Conservation (phyloP, 2,113 vertebrate genomes). For the Charina bottae region DNA sequence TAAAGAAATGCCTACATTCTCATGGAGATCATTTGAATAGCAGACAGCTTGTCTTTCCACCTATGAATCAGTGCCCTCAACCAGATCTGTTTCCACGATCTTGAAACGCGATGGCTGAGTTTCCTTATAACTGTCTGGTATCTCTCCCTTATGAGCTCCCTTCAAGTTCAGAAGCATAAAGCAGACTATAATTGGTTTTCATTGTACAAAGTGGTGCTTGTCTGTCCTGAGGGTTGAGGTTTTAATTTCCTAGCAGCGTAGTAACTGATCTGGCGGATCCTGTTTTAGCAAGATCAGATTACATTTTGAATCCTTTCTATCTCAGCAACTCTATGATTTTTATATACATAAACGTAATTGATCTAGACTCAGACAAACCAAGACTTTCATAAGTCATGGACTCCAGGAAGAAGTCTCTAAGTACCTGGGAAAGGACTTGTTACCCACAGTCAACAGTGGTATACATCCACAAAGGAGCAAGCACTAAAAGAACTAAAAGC, state of each 20-base stretch:
- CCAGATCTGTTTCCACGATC: neutral
- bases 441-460: neutral
- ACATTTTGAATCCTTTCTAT: neutral
- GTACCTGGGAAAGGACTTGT: slow-evolving; percentile 1
- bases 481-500: neutral
- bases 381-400: neutral
- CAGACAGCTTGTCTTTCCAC: slow-evolving; percentile 30
- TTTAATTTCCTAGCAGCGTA: slow-evolving; percentile 17
- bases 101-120: slow-evolving; percentile 2
- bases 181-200: slow-evolving; percentile 2
- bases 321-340: slow-evolving; percentile 10
- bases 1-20: neutral
- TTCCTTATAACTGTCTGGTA: slow-evolving; percentile 15
- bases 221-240: slow-evolving; percentile 25
- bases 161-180: slow-evolving; percentile 1
- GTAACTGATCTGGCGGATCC: slow-evolving; percentile 16
- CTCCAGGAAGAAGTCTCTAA: neutral
- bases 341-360: slow-evolving; percentile 4
- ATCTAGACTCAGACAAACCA: slow-evolving; percentile 12
- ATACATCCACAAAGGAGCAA: neutral
- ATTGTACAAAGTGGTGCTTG: slow-evolving; percentile 11
- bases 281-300: slow-evolving; percentile 6
- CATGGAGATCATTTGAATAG: slow-evolving; percentile 16
- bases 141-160: neutral
- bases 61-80: slow-evolving; percentile 18